phyloP scores from a whole-genome alignment of 35 echinoderm and acorn worm species.

The Holothuria glaberrima region DNA sequence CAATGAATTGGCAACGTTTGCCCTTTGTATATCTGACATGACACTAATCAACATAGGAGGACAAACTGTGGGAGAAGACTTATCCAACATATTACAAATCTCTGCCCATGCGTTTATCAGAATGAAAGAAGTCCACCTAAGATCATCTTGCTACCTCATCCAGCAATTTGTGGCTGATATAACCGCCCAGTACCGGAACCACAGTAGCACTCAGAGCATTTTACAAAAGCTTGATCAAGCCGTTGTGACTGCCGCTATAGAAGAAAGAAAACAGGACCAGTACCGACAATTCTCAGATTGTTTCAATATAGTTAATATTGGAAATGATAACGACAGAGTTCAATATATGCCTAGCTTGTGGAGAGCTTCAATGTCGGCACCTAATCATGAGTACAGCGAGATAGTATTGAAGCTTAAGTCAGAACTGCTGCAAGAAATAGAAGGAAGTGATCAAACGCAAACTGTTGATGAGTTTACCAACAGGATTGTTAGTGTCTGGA shows the following conservation, averaged over 20 bases:
- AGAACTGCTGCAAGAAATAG: constrained; percentile 7
- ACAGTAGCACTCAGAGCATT: constrained; percentile 36
- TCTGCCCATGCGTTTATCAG: constrained; percentile 57
- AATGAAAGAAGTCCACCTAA: constrained; percentile 57
- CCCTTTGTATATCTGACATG: constrained; percentile 16
- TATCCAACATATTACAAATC: constrained; percentile 41
- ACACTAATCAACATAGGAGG: constrained; percentile 55
- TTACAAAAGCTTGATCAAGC: constrained; percentile 30
- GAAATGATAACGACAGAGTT: neutral
- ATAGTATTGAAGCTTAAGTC: constrained; percentile 4
- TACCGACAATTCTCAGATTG: constrained; percentile 48
- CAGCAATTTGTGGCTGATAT: constrained; percentile 49
- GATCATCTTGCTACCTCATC: constrained; percentile 10
- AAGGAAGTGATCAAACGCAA: neutral
- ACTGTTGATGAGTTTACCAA: neutral
- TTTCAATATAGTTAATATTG: neutral
- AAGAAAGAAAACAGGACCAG: constrained; percentile 20
- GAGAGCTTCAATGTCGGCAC: constrained; percentile 30
- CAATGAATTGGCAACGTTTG: constrained; percentile 61
- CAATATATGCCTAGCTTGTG: constrained; percentile 55
- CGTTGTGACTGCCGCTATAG: neutral
- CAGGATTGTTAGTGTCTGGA: constrained; percentile 12
- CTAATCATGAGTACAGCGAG: constrained; percentile 57
- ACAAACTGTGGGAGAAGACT: constrained; percentile 42
- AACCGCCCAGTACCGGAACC: constrained; percentile 16